These are phyloP conservation scores for Rhinatrema bivittatum DNA, from an alignment of 2,797 vertebrate species.

Conservation along the genomic window DNA sequence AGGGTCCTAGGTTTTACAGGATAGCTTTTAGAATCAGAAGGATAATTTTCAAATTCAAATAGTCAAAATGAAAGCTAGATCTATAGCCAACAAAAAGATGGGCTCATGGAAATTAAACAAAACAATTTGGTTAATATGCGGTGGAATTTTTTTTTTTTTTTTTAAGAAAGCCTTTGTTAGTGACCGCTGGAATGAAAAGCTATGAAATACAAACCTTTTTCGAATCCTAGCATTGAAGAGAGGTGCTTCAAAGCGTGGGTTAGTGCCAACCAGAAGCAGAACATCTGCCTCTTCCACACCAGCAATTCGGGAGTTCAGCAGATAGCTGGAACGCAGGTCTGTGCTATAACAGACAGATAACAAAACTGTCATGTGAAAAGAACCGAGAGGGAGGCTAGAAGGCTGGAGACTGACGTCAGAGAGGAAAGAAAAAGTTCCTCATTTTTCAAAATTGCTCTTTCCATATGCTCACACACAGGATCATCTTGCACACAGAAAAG, in stretches of 20 bases:
- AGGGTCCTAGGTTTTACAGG: too few species aligned
- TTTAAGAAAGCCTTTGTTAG: too few species aligned
- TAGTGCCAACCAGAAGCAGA: slow-evolving; percentile 85
- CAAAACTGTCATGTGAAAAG: neutral
- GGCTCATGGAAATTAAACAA: too few species aligned
- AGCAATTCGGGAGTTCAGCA: slow-evolving; percentile 83
- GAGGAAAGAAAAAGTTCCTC: neutral
- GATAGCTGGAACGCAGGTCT: slow-evolving; percentile 92
- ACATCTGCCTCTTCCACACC: slow-evolving; percentile 90
- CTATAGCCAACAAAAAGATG: too few species aligned
- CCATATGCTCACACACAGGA: too few species aligned
- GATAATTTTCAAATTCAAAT: too few species aligned
- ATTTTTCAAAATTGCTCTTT: neutral
- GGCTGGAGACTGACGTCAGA: neutral
- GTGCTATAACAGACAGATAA: slow-evolving; percentile 53
- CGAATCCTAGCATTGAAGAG: slow-evolving; percentile 90
- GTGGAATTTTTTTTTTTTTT: too few species aligned
- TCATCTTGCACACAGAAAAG: too few species aligned
- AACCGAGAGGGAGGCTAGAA: neutral
- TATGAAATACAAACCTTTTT: slow-evolving; percentile 62
- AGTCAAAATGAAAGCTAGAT: too few species aligned
- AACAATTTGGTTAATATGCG: too few species aligned
- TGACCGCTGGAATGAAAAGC: too few species aligned
- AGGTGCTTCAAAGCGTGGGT: slow-evolving; percentile 91
- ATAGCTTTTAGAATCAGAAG: too few species aligned